phyloP scores from a whole-genome alignment of 2,888 invertebrate genomes.

The Zygogramma bicolorata region DNA sequence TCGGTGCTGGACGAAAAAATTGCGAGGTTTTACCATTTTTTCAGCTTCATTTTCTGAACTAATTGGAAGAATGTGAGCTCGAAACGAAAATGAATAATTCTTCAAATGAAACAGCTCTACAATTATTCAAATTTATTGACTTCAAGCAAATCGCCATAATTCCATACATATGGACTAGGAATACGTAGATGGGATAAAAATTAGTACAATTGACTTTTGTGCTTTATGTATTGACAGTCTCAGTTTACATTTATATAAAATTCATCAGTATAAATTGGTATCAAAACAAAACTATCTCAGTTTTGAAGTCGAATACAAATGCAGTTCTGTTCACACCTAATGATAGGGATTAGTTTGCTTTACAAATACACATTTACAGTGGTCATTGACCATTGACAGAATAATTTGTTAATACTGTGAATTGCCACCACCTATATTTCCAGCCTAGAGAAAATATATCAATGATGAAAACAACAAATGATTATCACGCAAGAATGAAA shows the following conservation, averaged over 20 bases:
- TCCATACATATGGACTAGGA: neutral
- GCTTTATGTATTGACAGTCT: constrained; percentile 39
- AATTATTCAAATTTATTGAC: neutral
- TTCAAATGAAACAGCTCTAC: neutral
- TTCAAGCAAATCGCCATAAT: neutral
- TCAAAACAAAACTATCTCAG: neutral
- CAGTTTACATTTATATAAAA: constrained; percentile 4
- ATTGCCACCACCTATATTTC: too few species aligned
- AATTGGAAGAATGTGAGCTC: too few species aligned
- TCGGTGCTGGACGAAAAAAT: too few species aligned
- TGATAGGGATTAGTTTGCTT: neutral
- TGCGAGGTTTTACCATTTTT: too few species aligned
- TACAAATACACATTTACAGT: neutral
- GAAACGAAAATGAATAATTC: too few species aligned
- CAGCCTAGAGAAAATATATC: too few species aligned
- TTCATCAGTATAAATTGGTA: neutral
- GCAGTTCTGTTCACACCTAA: neutral
- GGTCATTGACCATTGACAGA: too few species aligned
- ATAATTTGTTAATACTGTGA: too few species aligned
- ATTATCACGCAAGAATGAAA: too few species aligned
- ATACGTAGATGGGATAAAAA: constrained; percentile 21
- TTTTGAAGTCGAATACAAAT: neutral
- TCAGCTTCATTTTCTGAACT: too few species aligned
- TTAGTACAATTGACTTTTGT: constrained; percentile 42
- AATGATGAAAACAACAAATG: too few species aligned